Conservation (phyloP, 2,113 vertebrate species). For the Centropus bengalensis region DNA sequence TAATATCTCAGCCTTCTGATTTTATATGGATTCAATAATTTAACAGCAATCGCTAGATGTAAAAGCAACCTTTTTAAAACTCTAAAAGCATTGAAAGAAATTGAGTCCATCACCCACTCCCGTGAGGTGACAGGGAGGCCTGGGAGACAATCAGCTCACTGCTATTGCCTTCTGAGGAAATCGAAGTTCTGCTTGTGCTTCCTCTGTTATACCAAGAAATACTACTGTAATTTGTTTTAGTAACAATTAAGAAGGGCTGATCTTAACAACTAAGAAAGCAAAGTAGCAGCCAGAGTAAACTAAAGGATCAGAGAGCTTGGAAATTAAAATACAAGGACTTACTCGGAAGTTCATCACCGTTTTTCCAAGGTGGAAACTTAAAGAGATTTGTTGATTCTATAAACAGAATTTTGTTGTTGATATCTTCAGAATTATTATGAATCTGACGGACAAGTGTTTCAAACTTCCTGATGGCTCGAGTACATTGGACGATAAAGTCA, state of each 20-base stretch:
- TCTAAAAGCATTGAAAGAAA: neutral
- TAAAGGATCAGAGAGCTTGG: neutral
- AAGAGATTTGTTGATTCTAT: slow-evolving; percentile 87
- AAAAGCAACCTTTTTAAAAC: neutral
- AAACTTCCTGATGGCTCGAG: slow-evolving; percentile 82
- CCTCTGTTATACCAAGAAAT: neutral
- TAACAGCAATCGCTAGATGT: neutral
- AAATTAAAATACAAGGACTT: neutral
- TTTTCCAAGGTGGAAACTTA: slow-evolving; percentile 76
- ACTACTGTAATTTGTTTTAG: neutral
- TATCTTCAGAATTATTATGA: slow-evolving; percentile 83
- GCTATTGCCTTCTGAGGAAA: neutral
- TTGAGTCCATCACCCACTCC: neutral
- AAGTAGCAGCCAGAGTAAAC: neutral
- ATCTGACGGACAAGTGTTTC: slow-evolving; percentile 87
- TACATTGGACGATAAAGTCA: slow-evolving; percentile 81
- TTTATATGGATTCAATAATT: neutral
- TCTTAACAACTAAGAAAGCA: neutral
- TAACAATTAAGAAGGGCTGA: neutral
- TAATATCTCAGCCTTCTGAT: neutral
- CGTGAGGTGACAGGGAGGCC: neutral
- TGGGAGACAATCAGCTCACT: neutral
- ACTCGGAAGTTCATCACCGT: slow-evolving; percentile 81
- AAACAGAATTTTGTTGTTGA: slow-evolving; percentile 77
- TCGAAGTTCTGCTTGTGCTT: neutral